Evolutionary conservation across 2,888 invertebrate genomes (phyloP), one percentile per base, ranked within the genome.

Genomic region (Polyommatus iphigenia): DNA sequence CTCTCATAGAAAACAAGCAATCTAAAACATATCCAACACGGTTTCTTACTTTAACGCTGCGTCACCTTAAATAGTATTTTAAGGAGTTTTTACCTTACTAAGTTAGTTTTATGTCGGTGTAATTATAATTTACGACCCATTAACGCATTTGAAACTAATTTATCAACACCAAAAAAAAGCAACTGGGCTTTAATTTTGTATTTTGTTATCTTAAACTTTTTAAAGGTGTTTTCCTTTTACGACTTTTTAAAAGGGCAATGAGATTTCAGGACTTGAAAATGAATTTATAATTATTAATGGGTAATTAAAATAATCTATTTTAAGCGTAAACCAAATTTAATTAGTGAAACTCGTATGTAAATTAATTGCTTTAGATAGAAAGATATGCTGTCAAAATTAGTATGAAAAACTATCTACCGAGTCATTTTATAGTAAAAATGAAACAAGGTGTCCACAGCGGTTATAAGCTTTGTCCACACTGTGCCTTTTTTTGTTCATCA

Each of bases 171-270:
- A 67, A 67, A 67, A 67, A 62, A 67, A 62, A 62, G 3, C 24
- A 62, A 62, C 13, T 24, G 13, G 24, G 62, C 67, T 29, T 67
- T 67, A 67, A 67, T 29, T 67, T 67, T 67, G 4, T 10, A 24
- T 62, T 62, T 24, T 62, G 62, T 67, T 32, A 67, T 67, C 67
- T 67, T 67, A 18, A 62, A 67, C 29, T 32, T 15, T 41, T 5
- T 73, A 46, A 73, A 73, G 73, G 73, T 73, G 46, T 73, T 46
- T 41, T 46, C 24, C 46, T 73, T 73, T 73, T 15, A 73, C 46
- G 41, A 73, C 73, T 20, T 73, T 41, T 73, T 41, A 46, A 75
- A 78, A 50, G 75, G 54, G 59, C 75, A 79, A 77, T 5, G 67
- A 24, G 15, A 50, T 32, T 73, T 41, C 13, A 41, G 46, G 46